Evolutionary conservation across 2,797 vertebrate genomes (phyloP).

Genomic region (Dallia pectoralis): DNA sequence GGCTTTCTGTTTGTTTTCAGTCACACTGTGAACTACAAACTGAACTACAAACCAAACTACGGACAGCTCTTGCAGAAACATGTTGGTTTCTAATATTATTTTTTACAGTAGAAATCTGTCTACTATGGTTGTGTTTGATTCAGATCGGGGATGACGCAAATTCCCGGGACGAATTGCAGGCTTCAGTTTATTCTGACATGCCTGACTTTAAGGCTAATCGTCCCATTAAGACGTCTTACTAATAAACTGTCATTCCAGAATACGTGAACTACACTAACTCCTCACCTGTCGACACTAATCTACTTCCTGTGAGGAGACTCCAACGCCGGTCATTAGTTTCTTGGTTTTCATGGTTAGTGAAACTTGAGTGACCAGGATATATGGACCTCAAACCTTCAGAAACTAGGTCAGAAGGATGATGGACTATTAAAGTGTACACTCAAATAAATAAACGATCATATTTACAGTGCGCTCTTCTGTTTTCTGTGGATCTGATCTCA

Average conservation of each 20-base stretch:
- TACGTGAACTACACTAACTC: constrained; percentile 43
- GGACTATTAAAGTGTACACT: constrained; percentile 70
- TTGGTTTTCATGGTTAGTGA: not conserved
- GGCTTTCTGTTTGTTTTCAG: constrained; percentile 35
- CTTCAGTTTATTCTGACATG: constrained; percentile 57
- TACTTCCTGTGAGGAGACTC: constrained; percentile 1
- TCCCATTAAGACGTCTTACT: not conserved
- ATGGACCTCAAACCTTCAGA: constrained; percentile 60
- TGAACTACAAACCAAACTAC: constrained; percentile 22
- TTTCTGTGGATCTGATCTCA: constrained; percentile 31
- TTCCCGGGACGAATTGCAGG: constrained; percentile 42
- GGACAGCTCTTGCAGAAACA: constrained; percentile 20
- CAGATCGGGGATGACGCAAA: constrained; percentile 52
- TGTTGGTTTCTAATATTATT: not conserved
- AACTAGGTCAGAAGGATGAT: constrained; percentile 59
- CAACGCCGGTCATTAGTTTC: not conserved
- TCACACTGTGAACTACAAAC: constrained; percentile 59
- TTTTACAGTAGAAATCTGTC: constrained; percentile 49
- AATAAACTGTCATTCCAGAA: constrained; percentile 28
- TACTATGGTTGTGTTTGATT: constrained; percentile 57
- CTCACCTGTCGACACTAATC: constrained; percentile 57
- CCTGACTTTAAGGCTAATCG: constrained; percentile 27
- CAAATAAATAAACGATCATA: constrained; percentile 77
- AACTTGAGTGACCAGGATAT: constrained; percentile 53
- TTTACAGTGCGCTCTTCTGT: constrained; percentile 53